Evolutionary conservation across 2,797 vertebrate species (phyloP).

Genomic region (Aldrovandia affinis): DNA sequence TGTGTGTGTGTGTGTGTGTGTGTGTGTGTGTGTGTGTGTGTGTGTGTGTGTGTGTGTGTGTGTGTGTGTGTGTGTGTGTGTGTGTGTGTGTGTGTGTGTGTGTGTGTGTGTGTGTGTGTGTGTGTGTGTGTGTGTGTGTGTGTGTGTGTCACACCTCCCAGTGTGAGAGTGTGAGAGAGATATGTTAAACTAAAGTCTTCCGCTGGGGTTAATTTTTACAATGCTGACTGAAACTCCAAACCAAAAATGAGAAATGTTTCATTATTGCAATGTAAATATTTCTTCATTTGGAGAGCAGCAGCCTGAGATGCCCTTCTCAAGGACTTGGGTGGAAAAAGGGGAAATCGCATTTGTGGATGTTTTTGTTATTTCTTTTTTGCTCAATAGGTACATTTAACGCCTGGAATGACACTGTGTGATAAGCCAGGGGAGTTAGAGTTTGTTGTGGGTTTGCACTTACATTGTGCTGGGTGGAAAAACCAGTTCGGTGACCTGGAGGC

Average conservation of each 20-base stretch:
- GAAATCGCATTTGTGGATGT: not conserved
- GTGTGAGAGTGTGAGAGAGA: too few relatives aligned
- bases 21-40: too few relatives aligned
- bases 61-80: too few relatives aligned
- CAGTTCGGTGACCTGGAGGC: conserved; percentile 37
- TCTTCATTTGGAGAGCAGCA: too few relatives aligned
- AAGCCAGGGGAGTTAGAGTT: not conserved
- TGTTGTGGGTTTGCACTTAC: conserved; percentile 30
- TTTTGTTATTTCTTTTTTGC: conserved; percentile 9
- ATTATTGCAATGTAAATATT: not conserved
- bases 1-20: too few relatives aligned
- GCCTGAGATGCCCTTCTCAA: not conserved
- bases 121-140: not conserved
- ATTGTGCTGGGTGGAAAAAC: conserved; percentile 42
- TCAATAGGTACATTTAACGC: not conserved
- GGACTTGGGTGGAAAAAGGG: not conserved
- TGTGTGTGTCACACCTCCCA: too few relatives aligned
- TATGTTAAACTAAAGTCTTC: too few relatives aligned
- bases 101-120: too few relatives aligned
- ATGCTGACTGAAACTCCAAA: not conserved
- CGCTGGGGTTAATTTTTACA: too few relatives aligned
- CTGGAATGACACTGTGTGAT: not conserved
- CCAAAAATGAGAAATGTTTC: not conserved
- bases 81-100: too few relatives aligned
- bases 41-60: too few relatives aligned